These are phyloP conservation scores for Alethe diademata DNA, from an alignment of 2,113 vertebrate species.

Conservation along the genomic window DNA sequence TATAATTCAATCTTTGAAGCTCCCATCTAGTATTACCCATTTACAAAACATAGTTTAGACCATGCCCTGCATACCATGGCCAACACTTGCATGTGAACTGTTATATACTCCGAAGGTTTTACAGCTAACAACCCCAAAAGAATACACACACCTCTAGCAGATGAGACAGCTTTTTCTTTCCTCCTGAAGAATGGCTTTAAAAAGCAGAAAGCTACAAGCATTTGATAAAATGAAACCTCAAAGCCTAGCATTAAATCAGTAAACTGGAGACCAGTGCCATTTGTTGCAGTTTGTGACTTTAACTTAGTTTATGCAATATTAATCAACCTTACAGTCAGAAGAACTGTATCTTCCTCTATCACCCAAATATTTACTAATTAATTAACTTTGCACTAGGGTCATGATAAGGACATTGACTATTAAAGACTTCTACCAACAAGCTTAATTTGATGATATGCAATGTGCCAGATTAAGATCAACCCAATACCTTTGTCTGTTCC, in stretches of 20 bases:
- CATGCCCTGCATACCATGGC: not conserved
- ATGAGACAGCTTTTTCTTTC: not conserved
- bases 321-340: not conserved
- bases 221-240: not conserved
- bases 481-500: slow-evolving; percentile 47
- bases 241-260: not conserved
- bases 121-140: not conserved
- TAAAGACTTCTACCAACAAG: not conserved
- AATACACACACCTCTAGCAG: not conserved
- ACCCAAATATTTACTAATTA: not conserved
- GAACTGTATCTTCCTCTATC: not conserved
- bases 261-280: not conserved
- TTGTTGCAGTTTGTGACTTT: not conserved
- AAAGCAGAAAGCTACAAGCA: not conserved
- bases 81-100: not conserved
- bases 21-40: not conserved
- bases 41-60: not conserved
- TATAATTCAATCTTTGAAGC: not conserved
- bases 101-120: not conserved
- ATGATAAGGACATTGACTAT: not conserved
- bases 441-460: not conserved
- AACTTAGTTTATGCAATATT: not conserved
- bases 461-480: not conserved
- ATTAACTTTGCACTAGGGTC: not conserved
- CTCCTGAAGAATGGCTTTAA: not conserved